Evolutionary conservation across 2,797 vertebrate species (phyloP).

Genomic region (Carapus acus): DNA sequence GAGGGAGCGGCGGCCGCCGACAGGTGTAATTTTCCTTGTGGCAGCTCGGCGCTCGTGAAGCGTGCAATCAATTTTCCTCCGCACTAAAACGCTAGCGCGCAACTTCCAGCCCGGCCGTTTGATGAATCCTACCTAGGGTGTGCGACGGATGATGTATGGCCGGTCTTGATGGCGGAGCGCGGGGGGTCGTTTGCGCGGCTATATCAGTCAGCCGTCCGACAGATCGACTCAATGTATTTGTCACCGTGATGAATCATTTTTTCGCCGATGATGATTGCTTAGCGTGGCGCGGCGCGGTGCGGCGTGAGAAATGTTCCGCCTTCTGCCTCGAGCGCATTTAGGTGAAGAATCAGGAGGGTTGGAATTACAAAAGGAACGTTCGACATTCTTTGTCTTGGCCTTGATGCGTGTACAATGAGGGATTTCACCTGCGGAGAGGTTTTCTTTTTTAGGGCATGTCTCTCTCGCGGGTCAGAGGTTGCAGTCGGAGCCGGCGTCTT

Average conservation of each 20-base stretch:
- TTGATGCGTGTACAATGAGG: background rate
- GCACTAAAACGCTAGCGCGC: conserved; percentile 41
- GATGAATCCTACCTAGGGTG: conserved; percentile 44
- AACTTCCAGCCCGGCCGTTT: conserved; percentile 44
- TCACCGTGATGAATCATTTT: conserved; percentile 35
- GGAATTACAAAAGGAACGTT: conserved; percentile 20
- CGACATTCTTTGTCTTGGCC: conserved; percentile 18
- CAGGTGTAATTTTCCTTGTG: conserved; percentile 49
- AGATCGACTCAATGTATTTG: conserved; percentile 18
- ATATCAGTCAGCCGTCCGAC: conserved; percentile 29
- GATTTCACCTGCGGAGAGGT: background rate
- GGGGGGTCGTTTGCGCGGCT: conserved; percentile 23
- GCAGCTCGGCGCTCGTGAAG: conserved; percentile 40
- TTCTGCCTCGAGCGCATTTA: conserved; percentile 2
- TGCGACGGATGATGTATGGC: conserved; percentile 36
- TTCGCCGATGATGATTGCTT: conserved; percentile 13
- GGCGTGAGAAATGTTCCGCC: background rate
- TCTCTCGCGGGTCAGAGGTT: conserved; percentile 9
- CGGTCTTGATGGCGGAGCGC: conserved; percentile 41
- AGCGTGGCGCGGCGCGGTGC: background rate
- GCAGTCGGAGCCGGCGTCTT: conserved; percentile 22
- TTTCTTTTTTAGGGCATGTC: conserved; percentile 1
- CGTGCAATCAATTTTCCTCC: conserved; percentile 55
- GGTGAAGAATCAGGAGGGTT: conserved; percentile 16
- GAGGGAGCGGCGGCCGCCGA: conserved; percentile 44